Evolutionary conservation across 2,113 vertebrate species (phyloP), one percentile per base, ranked within the genome.

Genomic region (Myotis brandtii): DNA sequence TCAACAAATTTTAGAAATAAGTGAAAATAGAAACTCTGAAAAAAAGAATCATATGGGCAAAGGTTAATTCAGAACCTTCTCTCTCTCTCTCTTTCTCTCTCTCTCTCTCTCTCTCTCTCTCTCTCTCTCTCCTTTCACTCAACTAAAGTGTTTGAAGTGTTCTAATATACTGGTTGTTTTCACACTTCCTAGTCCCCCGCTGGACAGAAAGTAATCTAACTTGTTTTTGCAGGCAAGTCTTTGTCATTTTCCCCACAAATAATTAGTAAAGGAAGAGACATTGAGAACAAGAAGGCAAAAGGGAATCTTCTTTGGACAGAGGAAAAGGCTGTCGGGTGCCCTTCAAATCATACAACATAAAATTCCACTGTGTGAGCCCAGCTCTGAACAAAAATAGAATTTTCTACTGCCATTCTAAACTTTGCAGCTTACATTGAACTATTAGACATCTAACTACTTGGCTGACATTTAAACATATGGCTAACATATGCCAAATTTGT

Each of bases 381-480:
- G 23, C 30, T 86, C 72, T 85, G 59, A 87, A 90, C 14, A 93
- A 54, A 85, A 72, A 86, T 37, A 21, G 46, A 77, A 79, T 86
- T 94, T 96, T 89, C 79, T 83, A 52, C 69, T 10, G 56, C 37
- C 86, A 66, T 84, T 95, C 92, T 88, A 95, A 86, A 97, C 85
- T 85, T 66, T 91, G 34, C 72, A 87, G 76, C 48, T 85, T 64
- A 69, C 43, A 34, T 90, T 95, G 72, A 75, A 88, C 67, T 76
- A 82, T 67, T 92, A 95, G 84, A 88, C 72, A 86, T 97, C 70
- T 69, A 82, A 95, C 76, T 67, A 82, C 85, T 96, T 97, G 96
- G 96, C 92, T 97, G 95, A 95, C 67, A 79, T 95, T 95, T 95
- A 95, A 94, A 97, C 96, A 97, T 96, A 97, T 97, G 97, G 94